A percentile compares a stretch with the other conserved stretches of the same genome.
Conservation (phyloP, 2,888 invertebrate genomes). For the Ophion obscuratus region DNA sequence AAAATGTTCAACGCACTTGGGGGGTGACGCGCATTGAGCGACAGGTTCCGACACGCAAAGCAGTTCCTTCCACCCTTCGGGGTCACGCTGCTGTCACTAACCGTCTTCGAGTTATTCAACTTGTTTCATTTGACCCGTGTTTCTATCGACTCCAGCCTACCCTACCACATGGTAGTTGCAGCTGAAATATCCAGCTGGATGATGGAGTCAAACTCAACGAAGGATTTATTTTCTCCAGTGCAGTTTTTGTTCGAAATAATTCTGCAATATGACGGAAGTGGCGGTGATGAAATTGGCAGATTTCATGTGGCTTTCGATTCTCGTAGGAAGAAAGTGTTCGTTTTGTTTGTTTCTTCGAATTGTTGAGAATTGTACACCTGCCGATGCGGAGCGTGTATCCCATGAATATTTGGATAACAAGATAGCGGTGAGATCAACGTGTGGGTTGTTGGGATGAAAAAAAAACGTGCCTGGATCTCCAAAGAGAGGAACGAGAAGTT, state of each 20-base stretch:
- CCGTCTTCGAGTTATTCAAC: no score
- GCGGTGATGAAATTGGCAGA: no score
- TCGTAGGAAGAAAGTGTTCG: not conserved
- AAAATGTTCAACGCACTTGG: no score
- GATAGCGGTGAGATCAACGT: not conserved
- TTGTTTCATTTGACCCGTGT: no score
- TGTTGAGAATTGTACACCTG: not conserved
- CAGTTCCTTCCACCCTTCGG: no score
- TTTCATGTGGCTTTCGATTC: no score
- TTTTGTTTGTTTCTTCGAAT: not conserved
- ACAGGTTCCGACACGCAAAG: no score
- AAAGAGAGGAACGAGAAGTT: conserved; percentile 6
- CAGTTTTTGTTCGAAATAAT: not conserved
- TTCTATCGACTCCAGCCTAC: no score
- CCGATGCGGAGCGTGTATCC: not conserved
- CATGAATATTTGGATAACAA: not conserved
- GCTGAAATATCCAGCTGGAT: not conserved
- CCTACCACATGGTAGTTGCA: no score
- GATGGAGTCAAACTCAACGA: not conserved
- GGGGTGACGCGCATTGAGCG: no score
- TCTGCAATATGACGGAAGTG: not conserved
- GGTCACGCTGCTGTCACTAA: no score
- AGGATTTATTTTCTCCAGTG: not conserved
- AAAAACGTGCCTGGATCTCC: not conserved
- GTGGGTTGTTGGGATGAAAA: not conserved